phyloP scores from a whole-genome alignment of 2,888 invertebrate species.

The Machimus rusticus region DNA sequence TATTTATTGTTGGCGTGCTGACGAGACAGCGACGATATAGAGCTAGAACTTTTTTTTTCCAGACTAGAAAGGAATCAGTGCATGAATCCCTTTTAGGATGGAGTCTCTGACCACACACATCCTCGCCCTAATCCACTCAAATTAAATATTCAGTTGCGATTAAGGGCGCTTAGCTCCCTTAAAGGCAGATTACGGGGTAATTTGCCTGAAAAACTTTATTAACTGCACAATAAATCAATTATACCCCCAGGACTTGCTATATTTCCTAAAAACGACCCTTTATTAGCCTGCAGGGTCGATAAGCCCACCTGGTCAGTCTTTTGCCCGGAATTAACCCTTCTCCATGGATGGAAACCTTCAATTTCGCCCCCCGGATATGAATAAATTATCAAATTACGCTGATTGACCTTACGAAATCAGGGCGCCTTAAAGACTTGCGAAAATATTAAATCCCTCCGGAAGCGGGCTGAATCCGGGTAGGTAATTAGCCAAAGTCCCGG shows the following conservation, averaged over 20 bases:
- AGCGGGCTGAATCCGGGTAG: background rate
- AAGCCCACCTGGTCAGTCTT: background rate
- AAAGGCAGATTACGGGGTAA: background rate
- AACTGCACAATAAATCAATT: background rate
- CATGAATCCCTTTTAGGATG: background rate
- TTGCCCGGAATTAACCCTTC: background rate
- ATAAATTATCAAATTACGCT: conserved; percentile 5
- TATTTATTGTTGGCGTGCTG: background rate
- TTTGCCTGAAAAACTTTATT: background rate
- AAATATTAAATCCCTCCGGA: background rate
- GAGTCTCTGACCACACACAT: background rate
- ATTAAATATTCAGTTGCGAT: background rate
- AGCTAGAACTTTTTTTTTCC: background rate
- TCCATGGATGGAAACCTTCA: background rate
- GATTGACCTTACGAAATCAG: background rate
- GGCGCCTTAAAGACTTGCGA: background rate
- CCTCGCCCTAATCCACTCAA: background rate
- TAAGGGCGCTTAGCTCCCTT: background rate
- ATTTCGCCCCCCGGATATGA: conserved; percentile 1
- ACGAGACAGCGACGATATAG: background rate
- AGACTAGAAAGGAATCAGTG: background rate
- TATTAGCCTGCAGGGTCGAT: background rate
- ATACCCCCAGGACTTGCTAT: background rate
- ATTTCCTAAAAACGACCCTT: background rate
- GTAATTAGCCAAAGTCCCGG: background rate